Evolutionary conservation across 2,797 vertebrate species (phyloP).

Genomic region (Nyctalus aviator): DNA sequence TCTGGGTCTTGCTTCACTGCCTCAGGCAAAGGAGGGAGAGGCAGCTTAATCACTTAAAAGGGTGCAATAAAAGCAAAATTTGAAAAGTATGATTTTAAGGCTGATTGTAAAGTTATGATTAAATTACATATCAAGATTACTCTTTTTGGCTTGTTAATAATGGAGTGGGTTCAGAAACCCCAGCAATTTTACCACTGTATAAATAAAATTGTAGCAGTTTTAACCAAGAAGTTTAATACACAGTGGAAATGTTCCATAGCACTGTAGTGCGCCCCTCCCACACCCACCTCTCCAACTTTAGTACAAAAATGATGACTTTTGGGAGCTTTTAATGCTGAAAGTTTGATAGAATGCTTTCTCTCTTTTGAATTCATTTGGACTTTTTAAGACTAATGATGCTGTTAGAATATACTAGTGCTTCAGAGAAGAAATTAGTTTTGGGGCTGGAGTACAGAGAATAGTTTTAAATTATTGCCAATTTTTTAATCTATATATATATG

Average conservation of each 20-base stretch:
- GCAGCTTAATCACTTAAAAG: conserved; percentile 46
- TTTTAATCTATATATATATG: too few relatives aligned
- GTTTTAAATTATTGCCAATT: conserved; percentile 55
- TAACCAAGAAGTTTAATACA: conserved; percentile 57
- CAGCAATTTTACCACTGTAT: conserved; percentile 47
- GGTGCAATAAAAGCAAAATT: conserved; percentile 62
- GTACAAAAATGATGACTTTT: conserved; percentile 31
- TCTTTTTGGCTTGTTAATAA: conserved; percentile 37
- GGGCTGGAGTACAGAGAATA: not conserved
- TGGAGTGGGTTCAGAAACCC: conserved; percentile 40
- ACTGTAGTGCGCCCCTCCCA: not conserved
- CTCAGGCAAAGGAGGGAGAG: conserved; percentile 16
- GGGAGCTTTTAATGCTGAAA: conserved; percentile 42
- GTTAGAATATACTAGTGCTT: conserved; percentile 23
- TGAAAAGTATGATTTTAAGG: conserved; percentile 36
- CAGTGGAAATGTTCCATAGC: not conserved
- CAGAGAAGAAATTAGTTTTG: conserved; percentile 50
- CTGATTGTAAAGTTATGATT: conserved; percentile 39
- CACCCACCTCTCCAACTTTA: not conserved
- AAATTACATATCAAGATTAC: conserved; percentile 61
- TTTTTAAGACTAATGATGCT: conserved; percentile 52
- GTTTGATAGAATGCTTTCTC: conserved; percentile 36
- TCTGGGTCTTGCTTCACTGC: conserved; percentile 51
- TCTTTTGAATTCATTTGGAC: conserved; percentile 42
- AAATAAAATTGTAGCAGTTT: conserved; percentile 23